Conservation (phyloP, 2,797 vertebrate genomes). For the Enteromius paludinosus region DNA sequence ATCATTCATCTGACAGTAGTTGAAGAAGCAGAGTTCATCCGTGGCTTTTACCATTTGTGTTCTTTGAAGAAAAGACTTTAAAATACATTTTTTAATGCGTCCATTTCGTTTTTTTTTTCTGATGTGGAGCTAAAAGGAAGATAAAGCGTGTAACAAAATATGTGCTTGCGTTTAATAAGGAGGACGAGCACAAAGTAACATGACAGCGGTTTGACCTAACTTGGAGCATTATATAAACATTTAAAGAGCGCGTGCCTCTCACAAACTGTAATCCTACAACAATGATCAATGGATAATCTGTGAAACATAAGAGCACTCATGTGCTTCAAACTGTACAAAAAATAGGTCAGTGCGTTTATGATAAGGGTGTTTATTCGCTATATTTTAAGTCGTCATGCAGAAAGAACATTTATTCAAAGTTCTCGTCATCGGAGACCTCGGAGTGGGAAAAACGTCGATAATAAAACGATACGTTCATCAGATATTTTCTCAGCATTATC, state of each 20-base stretch:
- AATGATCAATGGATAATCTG: slow-evolving; percentile 21
- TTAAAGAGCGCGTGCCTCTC: slow-evolving; percentile 9
- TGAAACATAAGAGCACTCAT: slow-evolving; percentile 7
- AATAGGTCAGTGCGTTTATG: slow-evolving; percentile 35
- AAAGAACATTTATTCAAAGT: slow-evolving; percentile 81
- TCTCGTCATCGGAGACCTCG: slow-evolving; percentile 82
- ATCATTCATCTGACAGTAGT: slow-evolving; percentile 1
- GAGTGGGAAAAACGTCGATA: slow-evolving; percentile 83
- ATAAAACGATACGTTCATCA: slow-evolving; percentile 84
- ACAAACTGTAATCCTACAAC: slow-evolving; percentile 16
- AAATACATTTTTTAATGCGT: background rate
- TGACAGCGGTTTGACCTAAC: background rate
- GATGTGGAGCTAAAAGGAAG: background rate
- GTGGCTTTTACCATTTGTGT: background rate
- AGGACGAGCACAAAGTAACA: background rate
- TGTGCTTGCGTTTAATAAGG: background rate
- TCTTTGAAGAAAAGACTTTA: background rate
- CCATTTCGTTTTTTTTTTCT: background rate
- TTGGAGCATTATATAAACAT: slow-evolving; percentile 7
- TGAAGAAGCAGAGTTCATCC: background rate
- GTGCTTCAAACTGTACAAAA: slow-evolving; percentile 19
- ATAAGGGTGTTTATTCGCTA: background rate
- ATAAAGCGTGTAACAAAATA: background rate
- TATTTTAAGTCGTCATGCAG: slow-evolving; percentile 68
- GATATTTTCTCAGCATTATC: slow-evolving; percentile 83